phyloP scores from a whole-genome alignment of 2,888 invertebrate species.

The Chrysolina oricalcia region DNA sequence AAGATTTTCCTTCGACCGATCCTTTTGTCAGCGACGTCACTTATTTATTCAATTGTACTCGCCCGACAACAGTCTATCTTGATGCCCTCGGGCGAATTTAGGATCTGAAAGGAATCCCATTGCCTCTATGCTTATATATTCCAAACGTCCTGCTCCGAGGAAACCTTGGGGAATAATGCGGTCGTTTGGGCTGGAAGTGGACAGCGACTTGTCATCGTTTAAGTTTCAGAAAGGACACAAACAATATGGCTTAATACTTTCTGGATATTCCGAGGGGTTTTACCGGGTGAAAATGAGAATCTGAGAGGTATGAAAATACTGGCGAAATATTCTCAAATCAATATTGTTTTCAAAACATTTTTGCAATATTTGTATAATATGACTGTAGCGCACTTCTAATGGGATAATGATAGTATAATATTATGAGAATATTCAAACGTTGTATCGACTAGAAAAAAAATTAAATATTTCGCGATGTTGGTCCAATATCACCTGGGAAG shows the following conservation, averaged over 20 bases:
- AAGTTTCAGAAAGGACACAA: constrained; percentile 11
- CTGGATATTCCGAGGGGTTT: background rate
- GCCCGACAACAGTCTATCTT: constrained; percentile 46
- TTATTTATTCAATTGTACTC: constrained; percentile 48
- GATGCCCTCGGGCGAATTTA: constrained; percentile 49
- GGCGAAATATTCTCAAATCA: no score
- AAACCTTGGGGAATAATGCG: constrained; percentile 28
- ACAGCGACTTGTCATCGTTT: constrained; percentile 34
- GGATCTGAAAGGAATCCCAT: constrained; percentile 53
- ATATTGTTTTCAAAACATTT: no score
- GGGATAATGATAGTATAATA: no score
- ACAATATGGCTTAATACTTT: constrained; percentile 1
- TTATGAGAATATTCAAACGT: no score
- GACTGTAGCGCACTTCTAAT: no score
- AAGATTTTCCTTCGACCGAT: constrained; percentile 36
- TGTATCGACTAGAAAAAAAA: no score
- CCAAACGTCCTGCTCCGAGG: constrained; percentile 54
- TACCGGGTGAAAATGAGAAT: background rate
- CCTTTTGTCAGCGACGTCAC: constrained; percentile 28
- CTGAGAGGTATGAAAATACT: no score
- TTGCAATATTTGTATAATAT: no score
- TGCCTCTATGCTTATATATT: constrained; percentile 56
- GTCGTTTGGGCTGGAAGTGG: constrained; percentile 41
- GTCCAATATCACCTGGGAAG: no score
- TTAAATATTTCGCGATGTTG: no score